phyloP scores from a whole-genome alignment of 2,888 invertebrate species.

The Drosophila histrio region DNA sequence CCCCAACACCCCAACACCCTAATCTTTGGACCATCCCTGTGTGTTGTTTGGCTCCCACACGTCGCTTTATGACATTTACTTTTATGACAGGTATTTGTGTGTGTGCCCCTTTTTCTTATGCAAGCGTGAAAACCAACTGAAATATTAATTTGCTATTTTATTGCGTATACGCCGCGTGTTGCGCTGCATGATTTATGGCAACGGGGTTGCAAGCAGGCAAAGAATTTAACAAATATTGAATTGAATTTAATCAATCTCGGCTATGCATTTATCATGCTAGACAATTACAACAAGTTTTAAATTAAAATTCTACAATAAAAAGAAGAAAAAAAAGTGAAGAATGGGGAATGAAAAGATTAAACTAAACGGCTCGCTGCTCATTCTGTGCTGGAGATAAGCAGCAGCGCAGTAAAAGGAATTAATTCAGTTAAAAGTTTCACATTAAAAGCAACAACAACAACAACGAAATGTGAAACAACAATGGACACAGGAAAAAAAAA shows the following conservation, averaged over 20 bases:
- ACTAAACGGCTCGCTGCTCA: conserved; percentile 69
- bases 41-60: conserved; percentile 40
- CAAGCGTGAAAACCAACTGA: conserved; percentile 60
- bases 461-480: conserved; percentile 43
- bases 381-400: conserved; percentile 56
- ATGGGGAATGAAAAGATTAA: conserved; percentile 63
- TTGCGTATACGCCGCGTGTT: conserved; percentile 60
- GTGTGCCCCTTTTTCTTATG: conserved; percentile 42
- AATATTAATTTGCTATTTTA: conserved; percentile 75
- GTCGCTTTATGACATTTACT: conserved; percentile 76
- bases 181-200: conserved; percentile 66
- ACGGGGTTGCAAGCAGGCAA: conserved; percentile 3
- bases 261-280: not conserved
- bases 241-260: conserved; percentile 32
- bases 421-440: conserved; percentile 77
- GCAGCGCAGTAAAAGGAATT: conserved; percentile 73
- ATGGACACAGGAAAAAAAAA: conserved; percentile 20
- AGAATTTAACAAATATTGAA: conserved; percentile 15
- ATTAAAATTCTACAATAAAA: conserved; percentile 1
- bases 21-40: not conserved
- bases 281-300: conserved; percentile 9
- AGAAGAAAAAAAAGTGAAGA: conserved; percentile 14
- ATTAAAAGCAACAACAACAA: conserved; percentile 55
- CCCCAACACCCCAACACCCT: not conserved
- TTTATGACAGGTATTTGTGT: conserved; percentile 72